Base-by-base conservation (phyloP, 1,140 invertebrate genomes). In the Eupeodes corollae region DNA sequence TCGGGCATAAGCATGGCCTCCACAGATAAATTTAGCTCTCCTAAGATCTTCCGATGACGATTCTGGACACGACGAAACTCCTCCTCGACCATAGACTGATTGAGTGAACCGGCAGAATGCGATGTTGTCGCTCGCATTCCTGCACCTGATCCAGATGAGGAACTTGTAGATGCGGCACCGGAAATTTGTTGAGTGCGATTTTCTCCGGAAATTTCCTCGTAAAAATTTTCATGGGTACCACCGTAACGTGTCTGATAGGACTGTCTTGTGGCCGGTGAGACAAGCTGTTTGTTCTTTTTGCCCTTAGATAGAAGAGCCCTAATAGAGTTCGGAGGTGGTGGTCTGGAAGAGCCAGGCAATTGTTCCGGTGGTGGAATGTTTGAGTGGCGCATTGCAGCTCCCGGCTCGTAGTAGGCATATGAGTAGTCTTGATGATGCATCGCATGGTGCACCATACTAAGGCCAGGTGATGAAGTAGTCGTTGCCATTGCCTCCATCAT, bases 1-100 rank as follows among this genome's bases (percentile, higher is more conserved):
- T 71, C 74, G 12, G 84, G 86, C 84, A 88, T 88, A 44, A 88
- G 68, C 86, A 91, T 89, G 38, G 85, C 85, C 70, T 91, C 88
- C 30, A 88, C 82, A 53, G 86, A 86, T 31, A 91, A 73, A 73
- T 91, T 91, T 34, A 91, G 70, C 63, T 91, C 85, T 31, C 86
- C 86, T 43, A 91, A 75, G 47, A 90, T 85, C 57, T 84, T 75
- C 54, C 81, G 79, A 70, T 90, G 86, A 21, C 82, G 75, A 51
- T 77, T 79, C 62, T 88, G 83, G 26, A 89, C 84, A 46, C 80
- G 73, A 21, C 82, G 75, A 39, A 89, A 80, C 71, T 91, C 88
- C 63, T 89, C 85, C 59, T 86, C 83, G 10, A 86, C 78, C 14
- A 84, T 73, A 52, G 78, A 81, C 56, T 78, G 74, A 54, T 77